phyloP scores from a whole-genome alignment of 35 echinoderm and acorn worm species.

The Holothuria glaberrima region DNA sequence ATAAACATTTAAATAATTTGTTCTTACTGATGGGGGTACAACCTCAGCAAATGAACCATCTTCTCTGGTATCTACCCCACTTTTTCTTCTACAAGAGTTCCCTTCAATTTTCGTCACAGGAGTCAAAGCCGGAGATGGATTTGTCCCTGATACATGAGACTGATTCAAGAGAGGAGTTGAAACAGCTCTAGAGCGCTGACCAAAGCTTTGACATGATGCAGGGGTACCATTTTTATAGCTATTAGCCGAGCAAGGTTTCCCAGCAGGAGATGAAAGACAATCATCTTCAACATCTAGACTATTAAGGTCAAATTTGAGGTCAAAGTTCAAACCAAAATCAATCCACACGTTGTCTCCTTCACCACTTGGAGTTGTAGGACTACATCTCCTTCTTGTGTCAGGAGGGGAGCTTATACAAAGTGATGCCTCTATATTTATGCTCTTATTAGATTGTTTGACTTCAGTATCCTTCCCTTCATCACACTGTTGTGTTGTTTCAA shows the following conservation, averaged over 20 bases:
- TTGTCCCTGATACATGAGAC: too few species aligned
- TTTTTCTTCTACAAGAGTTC: background rate
- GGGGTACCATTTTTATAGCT: background rate
- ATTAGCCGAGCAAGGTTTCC: background rate
- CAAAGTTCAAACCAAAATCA: conserved; percentile 74
- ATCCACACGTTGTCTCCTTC: too few species aligned
- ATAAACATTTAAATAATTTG: background rate
- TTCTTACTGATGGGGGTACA: background rate
- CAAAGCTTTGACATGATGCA: background rate
- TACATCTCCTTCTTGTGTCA: too few species aligned
- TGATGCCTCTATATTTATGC: too few species aligned
- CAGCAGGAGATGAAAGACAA: background rate
- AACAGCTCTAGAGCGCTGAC: background rate
- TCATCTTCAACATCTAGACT: conserved; percentile 72
- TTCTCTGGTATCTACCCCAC: background rate
- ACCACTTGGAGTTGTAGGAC: too few species aligned
- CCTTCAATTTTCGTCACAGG: background rate
- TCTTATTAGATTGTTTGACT: too few species aligned
- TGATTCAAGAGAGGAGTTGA: background rate
- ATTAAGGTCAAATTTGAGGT: conserved; percentile 90
- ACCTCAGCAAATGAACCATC: background rate
- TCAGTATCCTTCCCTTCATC: too few species aligned
- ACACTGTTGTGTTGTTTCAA: too few species aligned
- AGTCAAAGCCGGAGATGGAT: conserved; percentile 9
- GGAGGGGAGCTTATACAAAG: too few species aligned